phyloP scores from a whole-genome alignment of 1,140 invertebrate genomes.

The Dendroctonus valens region DNA sequence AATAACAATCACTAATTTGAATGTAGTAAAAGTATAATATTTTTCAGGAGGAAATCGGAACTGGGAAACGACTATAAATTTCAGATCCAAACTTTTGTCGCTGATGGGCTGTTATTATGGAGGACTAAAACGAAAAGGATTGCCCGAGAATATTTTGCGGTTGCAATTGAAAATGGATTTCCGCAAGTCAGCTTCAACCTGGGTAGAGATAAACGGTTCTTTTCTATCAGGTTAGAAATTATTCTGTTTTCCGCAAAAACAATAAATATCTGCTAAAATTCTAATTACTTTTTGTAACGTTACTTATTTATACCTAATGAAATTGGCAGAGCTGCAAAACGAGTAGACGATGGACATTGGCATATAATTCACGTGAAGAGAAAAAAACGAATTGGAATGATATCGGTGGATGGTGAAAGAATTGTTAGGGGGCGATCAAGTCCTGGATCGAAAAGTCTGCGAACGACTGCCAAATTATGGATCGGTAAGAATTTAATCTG shows the following conservation, averaged over 20 bases:
- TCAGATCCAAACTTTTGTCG: conserved; percentile 64
- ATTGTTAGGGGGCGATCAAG: conserved; percentile 63
- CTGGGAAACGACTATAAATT: conserved; percentile 70
- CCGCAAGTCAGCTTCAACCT: conserved; percentile 65
- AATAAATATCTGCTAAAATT: too few relatives aligned
- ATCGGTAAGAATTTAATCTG: conserved; percentile 57
- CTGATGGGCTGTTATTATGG: conserved; percentile 70
- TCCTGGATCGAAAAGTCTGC: conserved; percentile 64
- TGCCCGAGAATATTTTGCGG: conserved; percentile 59
- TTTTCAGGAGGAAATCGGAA: conserved; percentile 60
- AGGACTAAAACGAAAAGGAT: conserved; percentile 52
- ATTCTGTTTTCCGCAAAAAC: not conserved
- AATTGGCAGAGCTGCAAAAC: conserved; percentile 53
- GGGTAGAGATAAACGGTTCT: conserved; percentile 58
- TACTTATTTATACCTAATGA: conserved; percentile 4
- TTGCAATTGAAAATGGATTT: conserved; percentile 62
- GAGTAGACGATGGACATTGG: conserved; percentile 72
- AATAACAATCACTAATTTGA: too few relatives aligned
- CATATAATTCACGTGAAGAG: conserved; percentile 67
- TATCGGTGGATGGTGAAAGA: conserved; percentile 68
- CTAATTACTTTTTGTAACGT: not conserved
- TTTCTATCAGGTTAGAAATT: conserved; percentile 53
- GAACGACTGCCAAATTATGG: conserved; percentile 74
- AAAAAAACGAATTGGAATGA: conserved; percentile 64
- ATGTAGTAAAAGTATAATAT: not conserved